Evolutionary conservation across 2,797 vertebrate genomes (phyloP).

Genomic region (Parambassis ranga): DNA sequence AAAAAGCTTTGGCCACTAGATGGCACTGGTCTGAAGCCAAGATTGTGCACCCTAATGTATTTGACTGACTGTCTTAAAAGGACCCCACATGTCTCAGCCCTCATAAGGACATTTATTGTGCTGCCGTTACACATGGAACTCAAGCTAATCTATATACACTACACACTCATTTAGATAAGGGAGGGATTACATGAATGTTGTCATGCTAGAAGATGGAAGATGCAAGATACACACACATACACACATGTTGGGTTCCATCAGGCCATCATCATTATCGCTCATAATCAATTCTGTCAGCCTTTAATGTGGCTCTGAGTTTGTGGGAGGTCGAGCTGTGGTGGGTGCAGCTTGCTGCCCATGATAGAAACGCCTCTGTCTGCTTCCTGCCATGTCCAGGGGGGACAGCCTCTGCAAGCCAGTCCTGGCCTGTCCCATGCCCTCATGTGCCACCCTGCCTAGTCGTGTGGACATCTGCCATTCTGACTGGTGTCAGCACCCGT

Average conservation of each 20-base stretch:
- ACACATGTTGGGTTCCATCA: conserved; percentile 17
- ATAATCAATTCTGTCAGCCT: conserved; percentile 69
- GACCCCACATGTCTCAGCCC: background rate
- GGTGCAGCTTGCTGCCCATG: conserved; percentile 56
- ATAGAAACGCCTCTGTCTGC: conserved; percentile 73
- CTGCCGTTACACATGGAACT: background rate
- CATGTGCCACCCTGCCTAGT: conserved; percentile 72
- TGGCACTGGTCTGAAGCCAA: background rate
- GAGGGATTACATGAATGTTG: background rate
- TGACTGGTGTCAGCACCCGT: conserved; percentile 75
- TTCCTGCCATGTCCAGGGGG: conserved; percentile 67
- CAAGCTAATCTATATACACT: too few species aligned
- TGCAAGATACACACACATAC: background rate
- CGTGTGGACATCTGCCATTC: conserved; percentile 82
- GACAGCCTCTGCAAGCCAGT: conserved; percentile 60
- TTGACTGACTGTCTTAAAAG: conserved; percentile 17
- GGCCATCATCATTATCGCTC: conserved; percentile 27
- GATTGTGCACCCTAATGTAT: background rate
- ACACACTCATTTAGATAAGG: too few species aligned
- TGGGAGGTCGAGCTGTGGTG: conserved; percentile 42
- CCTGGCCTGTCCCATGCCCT: conserved; percentile 63
- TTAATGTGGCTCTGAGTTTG: conserved; percentile 66
- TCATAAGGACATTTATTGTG: background rate
- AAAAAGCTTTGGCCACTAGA: background rate
- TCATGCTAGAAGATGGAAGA: background rate